Conservation (phyloP, 1,140 invertebrate species). For the Drosophila hydei region DNA sequence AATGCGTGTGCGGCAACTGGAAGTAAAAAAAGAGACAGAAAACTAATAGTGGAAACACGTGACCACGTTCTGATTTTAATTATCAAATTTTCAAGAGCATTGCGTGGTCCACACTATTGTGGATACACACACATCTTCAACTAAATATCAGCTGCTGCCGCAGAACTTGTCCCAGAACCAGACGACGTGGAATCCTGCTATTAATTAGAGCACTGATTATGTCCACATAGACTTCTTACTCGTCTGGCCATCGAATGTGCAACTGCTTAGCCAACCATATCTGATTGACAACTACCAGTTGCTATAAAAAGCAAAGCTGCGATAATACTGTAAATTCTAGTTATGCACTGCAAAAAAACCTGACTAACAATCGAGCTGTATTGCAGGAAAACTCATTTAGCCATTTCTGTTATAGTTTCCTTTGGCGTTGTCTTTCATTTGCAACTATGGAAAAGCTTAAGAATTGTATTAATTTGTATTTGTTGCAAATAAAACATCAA, state of each 20-base stretch:
- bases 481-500: no score
- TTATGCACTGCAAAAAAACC: constrained; percentile 4
- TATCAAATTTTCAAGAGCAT: constrained; percentile 71
- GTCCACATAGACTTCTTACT: constrained; percentile 9
- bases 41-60: constrained; percentile 60
- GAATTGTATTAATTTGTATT: not conserved
- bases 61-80: constrained; percentile 61
- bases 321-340: constrained; percentile 43
- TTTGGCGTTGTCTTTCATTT: not conserved
- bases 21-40: not conserved
- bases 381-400: not conserved
- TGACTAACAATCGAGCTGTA: not conserved
- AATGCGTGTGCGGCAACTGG: constrained; percentile 17
- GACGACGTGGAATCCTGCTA: constrained; percentile 25
- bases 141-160: not conserved
- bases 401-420: not conserved
- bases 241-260: not conserved
- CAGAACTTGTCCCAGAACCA: constrained; percentile 22
- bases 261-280: constrained; percentile 27
- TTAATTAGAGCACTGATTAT: constrained; percentile 41
- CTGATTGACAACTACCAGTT: constrained; percentile 29
- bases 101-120: not conserved
- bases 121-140: not conserved
- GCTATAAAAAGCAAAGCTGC: constrained; percentile 8
- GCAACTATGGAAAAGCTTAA: not conserved